A percentile compares a stretch with the other conserved stretches of the same genome.
These are phyloP conservation scores for Diarsia rubi DNA, from an alignment of 2,888 invertebrate genomes.

Conservation along the genomic window DNA sequence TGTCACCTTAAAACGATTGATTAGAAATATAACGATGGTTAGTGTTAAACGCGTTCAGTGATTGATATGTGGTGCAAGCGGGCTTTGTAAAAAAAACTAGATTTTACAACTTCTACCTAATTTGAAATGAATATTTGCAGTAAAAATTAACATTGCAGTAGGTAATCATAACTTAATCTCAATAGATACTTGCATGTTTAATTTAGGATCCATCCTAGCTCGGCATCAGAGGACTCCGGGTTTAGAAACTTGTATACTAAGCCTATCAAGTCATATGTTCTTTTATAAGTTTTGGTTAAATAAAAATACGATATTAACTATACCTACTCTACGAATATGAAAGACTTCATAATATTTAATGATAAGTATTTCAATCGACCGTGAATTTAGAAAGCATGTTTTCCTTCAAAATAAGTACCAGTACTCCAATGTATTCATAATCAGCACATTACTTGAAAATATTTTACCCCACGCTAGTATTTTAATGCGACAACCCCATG, in stretches of 20 bases:
- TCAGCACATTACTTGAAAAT: neutral
- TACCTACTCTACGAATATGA: neutral
- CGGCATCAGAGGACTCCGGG: too few species aligned
- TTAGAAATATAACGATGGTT: neutral
- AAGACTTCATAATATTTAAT: neutral
- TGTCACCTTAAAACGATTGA: neutral
- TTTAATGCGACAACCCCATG: slow-evolving; percentile 8
- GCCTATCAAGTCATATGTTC: too few species aligned
- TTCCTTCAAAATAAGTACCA: neutral
- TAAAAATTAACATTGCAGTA: too few species aligned
- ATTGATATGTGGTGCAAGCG: neutral
- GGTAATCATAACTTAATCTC: too few species aligned
- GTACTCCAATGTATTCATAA: neutral
- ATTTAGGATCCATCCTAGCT: too few species aligned
- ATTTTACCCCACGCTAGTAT: neutral
- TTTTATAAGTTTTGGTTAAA: too few species aligned
- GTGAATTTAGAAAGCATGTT: neutral
- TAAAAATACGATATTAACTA: too few species aligned
- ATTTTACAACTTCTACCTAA: neutral
- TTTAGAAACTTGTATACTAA: too few species aligned
- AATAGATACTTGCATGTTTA: too few species aligned
- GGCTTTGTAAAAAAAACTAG: neutral
- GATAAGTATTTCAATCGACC: neutral
- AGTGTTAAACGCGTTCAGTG: neutral
- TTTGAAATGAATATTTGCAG: neutral